phyloP scores from a whole-genome alignment of 2,888 invertebrate genomes.

The Lymantria dispar region DNA sequence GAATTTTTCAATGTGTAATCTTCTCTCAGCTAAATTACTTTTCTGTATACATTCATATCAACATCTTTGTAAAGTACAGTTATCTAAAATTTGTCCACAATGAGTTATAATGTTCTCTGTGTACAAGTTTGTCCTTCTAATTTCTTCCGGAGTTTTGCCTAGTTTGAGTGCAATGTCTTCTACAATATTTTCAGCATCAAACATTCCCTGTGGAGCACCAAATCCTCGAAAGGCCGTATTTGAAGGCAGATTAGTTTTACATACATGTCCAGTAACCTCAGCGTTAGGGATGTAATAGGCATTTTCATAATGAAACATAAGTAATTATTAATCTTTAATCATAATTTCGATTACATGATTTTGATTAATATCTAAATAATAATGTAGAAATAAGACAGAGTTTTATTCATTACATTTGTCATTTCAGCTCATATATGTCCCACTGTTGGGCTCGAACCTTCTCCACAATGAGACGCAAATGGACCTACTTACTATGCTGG shows the following conservation, averaged over 20 bases:
- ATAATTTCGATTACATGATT: no score
- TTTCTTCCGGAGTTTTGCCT: conserved; percentile 84
- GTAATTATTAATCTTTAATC: no score
- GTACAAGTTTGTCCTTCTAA: conserved; percentile 89
- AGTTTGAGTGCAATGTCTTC: conserved; percentile 89
- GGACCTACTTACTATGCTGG: no score
- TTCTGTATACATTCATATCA: conserved; percentile 90
- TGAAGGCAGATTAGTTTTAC: conserved; percentile 94
- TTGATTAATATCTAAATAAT: no score
- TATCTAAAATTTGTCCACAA: conserved; percentile 87
- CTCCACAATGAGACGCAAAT: no score
- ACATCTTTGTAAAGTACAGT: conserved; percentile 89
- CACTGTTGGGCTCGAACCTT: no score
- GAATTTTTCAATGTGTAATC: conserved; percentile 83
- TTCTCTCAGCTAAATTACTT: conserved; percentile 84
- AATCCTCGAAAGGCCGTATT: conserved; percentile 97
- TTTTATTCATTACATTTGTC: no score
- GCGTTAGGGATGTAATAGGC: conserved; percentile 90
- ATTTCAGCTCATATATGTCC: no score
- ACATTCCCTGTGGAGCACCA: conserved; percentile 96
- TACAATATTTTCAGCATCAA: conserved; percentile 90
- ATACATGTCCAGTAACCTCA: conserved; percentile 87
- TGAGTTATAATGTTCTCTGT: conserved; percentile 89
- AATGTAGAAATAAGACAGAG: no score
- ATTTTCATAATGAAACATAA: conserved; percentile 92